A percentile compares a stretch with the other conserved stretches of the same genome.
Evolutionary conservation across 2,113 vertebrate species (phyloP).

Genomic region (Sturnira hondurensis): DNA sequence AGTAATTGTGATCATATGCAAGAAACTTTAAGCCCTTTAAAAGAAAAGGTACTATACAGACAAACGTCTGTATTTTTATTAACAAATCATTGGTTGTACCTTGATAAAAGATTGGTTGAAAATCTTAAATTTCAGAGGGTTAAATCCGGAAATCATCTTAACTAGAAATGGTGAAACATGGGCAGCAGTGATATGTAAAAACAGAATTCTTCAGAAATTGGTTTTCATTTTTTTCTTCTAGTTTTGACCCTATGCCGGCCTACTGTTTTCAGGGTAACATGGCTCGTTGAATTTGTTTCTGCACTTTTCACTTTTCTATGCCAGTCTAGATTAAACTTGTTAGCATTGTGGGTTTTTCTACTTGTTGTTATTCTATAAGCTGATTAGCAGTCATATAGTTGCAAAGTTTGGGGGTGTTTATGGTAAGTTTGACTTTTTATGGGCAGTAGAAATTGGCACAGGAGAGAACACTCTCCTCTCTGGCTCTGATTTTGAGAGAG

Average conservation of each 20-base stretch:
- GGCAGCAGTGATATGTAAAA: neutral
- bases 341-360: neutral
- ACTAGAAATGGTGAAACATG: neutral
- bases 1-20: slow-evolving; percentile 14
- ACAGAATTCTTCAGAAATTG: neutral
- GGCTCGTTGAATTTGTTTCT: neutral
- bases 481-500: neutral
- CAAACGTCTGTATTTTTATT: slow-evolving; percentile 26
- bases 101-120: slow-evolving; percentile 29
- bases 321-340: neutral
- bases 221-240: neutral
- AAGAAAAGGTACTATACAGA: slow-evolving; percentile 21
- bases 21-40: neutral
- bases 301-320: neutral
- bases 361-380: neutral
- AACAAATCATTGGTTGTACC: neutral
- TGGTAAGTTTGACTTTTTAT: neutral
- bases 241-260: neutral
- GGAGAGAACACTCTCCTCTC: neutral
- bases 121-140: neutral
- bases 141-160: slow-evolving; percentile 21
- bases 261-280: neutral
- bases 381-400: neutral
- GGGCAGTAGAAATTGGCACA: neutral
- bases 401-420: neutral